A percentile compares a stretch with the other conserved stretches of the same genome.
Evolutionary conservation across 23 tunicate species (phyloP).

Genomic region (Trididemnum nubilum): DNA sequence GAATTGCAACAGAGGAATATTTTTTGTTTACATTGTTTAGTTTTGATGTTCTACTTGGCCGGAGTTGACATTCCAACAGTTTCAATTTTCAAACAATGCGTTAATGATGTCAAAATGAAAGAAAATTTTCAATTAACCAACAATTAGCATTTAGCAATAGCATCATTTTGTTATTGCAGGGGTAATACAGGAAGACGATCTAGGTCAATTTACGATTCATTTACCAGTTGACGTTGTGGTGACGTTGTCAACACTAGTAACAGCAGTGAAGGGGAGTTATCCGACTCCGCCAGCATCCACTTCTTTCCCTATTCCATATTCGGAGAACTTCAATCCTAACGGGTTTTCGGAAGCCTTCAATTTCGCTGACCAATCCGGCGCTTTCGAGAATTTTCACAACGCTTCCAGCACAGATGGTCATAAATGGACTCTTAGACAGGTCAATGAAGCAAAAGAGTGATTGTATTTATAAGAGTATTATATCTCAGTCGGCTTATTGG

Average conservation of each 20-base stretch:
- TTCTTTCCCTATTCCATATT: slow-evolving; percentile 76
- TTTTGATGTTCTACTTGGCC: too few relatives aligned
- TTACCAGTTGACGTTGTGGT: slow-evolving; percentile 41
- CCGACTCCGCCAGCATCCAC: slow-evolving; percentile 57
- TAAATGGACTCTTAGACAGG: slow-evolving; percentile 85
- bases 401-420: slow-evolving; percentile 51
- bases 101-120: too few relatives aligned
- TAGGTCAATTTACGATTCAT: slow-evolving; percentile 25
- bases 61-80: too few relatives aligned
- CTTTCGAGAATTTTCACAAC: slow-evolving; percentile 62
- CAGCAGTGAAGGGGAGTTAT: slow-evolving; percentile 74
- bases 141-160: too few relatives aligned
- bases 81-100: too few relatives aligned
- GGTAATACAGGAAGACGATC: slow-evolving; percentile 15
- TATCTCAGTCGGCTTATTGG: too few relatives aligned
- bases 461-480: too few relatives aligned
- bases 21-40: too few relatives aligned
- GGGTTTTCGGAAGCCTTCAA: slow-evolving; percentile 71
- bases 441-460: too few relatives aligned
- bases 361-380: slow-evolving; percentile 93
- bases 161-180: too few relatives aligned
- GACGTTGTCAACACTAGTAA: slow-evolving; percentile 50
- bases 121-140: too few relatives aligned
- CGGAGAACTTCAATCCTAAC: slow-evolving; percentile 57
- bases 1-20: too few relatives aligned